A percentile compares a stretch with the other conserved stretches of the same genome.
Conservation (phyloP, 2,113 vertebrate species). For the Pontoporia blainvillei region DNA sequence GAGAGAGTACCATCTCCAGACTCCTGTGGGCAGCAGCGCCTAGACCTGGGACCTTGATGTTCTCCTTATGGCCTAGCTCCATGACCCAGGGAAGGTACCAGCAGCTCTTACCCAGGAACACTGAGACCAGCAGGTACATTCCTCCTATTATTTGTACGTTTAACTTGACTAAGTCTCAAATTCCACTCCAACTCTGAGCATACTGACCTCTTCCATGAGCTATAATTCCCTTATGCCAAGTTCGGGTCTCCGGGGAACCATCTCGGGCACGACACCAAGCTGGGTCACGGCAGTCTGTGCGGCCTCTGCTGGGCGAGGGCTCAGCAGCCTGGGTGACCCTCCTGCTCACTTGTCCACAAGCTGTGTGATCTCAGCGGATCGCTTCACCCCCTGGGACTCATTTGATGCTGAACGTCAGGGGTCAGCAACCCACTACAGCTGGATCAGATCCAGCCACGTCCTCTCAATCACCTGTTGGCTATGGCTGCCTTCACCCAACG, state of each 20-base stretch:
- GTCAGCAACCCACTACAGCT: not conserved
- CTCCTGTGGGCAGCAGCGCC: not conserved
- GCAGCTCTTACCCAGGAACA: not conserved
- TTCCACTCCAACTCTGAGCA: not conserved
- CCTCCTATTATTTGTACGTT: not conserved
- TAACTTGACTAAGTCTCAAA: not conserved
- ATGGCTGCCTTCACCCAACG: not conserved
- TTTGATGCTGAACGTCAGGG: not conserved
- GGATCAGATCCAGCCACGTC: not conserved
- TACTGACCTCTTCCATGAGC: not conserved
- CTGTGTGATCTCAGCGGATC: not conserved
- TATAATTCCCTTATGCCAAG: not conserved
- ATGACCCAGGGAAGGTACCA: not conserved
- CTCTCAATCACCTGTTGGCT: not conserved
- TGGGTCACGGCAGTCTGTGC: not conserved
- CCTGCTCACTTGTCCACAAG: not conserved
- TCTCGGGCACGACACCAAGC: not conserved
- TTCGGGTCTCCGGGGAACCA: not conserved
- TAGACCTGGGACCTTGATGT: not conserved
- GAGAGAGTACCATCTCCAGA: not conserved
- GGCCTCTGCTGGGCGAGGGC: not conserved
- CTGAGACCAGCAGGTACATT: not conserved
- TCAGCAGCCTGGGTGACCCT: not conserved
- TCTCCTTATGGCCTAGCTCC: not conserved
- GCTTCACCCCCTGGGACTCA: not conserved